Conservation (phyloP, 2,797 vertebrate genomes). For the Lepus townsendii region DNA sequence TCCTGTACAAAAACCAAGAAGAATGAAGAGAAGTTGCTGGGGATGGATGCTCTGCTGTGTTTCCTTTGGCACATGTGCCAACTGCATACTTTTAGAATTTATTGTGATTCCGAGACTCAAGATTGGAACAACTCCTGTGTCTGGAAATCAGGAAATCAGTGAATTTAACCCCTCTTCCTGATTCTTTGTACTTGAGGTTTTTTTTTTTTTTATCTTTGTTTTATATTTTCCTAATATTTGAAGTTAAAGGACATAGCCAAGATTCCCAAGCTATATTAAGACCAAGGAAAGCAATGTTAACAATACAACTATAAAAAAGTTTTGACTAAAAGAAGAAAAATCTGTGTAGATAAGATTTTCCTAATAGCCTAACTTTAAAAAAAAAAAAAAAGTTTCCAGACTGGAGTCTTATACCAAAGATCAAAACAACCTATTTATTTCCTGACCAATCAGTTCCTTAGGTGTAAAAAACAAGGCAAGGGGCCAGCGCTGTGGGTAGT, state of each 20-base stretch:
- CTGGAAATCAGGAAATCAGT: constrained; percentile 68
- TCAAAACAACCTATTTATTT: constrained; percentile 4
- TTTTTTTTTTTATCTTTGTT: constrained; percentile 54
- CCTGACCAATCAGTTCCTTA: neutral
- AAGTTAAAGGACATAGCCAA: constrained; percentile 62
- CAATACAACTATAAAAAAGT: constrained; percentile 68
- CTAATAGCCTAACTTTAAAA: neutral
- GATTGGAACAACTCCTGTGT: neutral
- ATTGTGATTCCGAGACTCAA: constrained; percentile 13
- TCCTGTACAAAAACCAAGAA: too few relatives aligned
- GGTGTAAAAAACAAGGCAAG: neutral
- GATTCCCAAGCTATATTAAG: constrained; percentile 71
- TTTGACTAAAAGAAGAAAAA: constrained; percentile 75
- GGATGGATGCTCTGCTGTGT: constrained; percentile 31
- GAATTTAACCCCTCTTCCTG: constrained; percentile 61
- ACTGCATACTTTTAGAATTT: constrained; percentile 66
- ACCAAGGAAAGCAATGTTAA: constrained; percentile 59
- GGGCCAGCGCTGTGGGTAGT: too few relatives aligned
- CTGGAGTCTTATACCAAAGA: neutral
- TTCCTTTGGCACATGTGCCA: constrained; percentile 62
- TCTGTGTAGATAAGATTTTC: constrained; percentile 44
- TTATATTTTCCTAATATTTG: constrained; percentile 66
- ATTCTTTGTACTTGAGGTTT: constrained; percentile 59
- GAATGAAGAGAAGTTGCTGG: neutral
- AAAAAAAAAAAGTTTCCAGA: neutral